These are phyloP conservation scores for Latrodectus hesperus DNA, from an alignment of 2,888 invertebrate species.

Conservation along the genomic window DNA sequence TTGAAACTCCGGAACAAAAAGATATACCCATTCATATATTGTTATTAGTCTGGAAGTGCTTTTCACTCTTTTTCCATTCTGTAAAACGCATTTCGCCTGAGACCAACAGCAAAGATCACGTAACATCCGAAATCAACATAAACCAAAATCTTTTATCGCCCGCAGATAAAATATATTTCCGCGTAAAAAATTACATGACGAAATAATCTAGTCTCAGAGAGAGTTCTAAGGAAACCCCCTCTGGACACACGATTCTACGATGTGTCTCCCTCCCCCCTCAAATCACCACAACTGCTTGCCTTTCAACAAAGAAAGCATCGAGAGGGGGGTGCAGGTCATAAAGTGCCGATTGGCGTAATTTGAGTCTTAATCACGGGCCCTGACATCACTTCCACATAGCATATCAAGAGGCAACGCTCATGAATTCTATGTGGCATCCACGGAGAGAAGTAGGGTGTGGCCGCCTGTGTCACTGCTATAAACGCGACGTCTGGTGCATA, in stretches of 20 bases:
- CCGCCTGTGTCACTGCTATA: constrained; percentile 32
- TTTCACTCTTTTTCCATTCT: too few relatives aligned
- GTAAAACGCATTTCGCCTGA: too few relatives aligned
- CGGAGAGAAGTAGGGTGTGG: constrained; percentile 38
- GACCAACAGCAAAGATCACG: too few relatives aligned
- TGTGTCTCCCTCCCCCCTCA: not conserved
- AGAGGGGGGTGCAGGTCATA: constrained; percentile 4
- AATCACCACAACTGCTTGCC: too few relatives aligned
- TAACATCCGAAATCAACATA: too few relatives aligned
- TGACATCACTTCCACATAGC: constrained; percentile 35
- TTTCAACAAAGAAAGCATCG: not conserved
- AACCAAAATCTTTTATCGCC: not conserved
- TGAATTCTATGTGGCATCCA: constrained; percentile 30
- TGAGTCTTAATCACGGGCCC: constrained; percentile 53
- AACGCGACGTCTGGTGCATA: not conserved
- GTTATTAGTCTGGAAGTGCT: too few relatives aligned
- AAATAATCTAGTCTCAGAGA: not conserved
- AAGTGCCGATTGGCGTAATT: constrained; percentile 54
- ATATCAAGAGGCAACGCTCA: constrained; percentile 25
- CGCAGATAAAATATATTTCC: constrained; percentile 2
- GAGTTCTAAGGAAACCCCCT: not conserved
- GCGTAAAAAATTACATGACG: not conserved
- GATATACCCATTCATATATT: too few relatives aligned
- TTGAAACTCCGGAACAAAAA: too few relatives aligned
- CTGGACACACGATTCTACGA: not conserved